These are phyloP conservation scores for Butorides virescens DNA, from an alignment of 2,113 vertebrate genomes.

Conservation along the genomic window DNA sequence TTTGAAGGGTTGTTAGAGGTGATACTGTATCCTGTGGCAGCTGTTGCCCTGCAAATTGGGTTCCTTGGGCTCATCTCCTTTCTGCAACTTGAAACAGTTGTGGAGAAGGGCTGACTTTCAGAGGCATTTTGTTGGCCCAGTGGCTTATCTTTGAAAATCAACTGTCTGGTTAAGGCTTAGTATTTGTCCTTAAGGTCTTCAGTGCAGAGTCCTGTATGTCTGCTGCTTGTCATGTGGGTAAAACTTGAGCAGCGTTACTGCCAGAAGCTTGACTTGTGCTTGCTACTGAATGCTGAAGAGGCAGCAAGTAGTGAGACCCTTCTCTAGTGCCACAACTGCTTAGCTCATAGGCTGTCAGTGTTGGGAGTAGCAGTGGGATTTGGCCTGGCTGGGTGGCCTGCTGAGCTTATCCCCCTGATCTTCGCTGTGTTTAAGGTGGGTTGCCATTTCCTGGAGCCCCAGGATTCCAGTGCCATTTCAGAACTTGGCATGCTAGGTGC, in stretches of 20 bases:
- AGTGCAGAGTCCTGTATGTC: background rate
- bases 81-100: background rate
- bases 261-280: background rate
- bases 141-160: background rate
- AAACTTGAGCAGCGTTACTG: background rate
- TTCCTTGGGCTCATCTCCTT: background rate
- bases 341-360: background rate
- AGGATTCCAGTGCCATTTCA: background rate
- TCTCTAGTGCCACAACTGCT: background rate
- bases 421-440: background rate
- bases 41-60: background rate
- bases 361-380: background rate
- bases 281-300: background rate
- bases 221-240: background rate
- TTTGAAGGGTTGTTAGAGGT: background rate
- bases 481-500: background rate
- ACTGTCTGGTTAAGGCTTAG: background rate
- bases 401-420: background rate
- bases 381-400: background rate
- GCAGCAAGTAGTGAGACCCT: background rate
- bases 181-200: background rate
- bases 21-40: background rate
- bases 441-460: background rate
- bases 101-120: background rate
- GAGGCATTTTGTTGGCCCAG: background rate